Base-by-base conservation (phyloP, 2,888 invertebrate genomes). In the Mamestra brassicae region DNA sequence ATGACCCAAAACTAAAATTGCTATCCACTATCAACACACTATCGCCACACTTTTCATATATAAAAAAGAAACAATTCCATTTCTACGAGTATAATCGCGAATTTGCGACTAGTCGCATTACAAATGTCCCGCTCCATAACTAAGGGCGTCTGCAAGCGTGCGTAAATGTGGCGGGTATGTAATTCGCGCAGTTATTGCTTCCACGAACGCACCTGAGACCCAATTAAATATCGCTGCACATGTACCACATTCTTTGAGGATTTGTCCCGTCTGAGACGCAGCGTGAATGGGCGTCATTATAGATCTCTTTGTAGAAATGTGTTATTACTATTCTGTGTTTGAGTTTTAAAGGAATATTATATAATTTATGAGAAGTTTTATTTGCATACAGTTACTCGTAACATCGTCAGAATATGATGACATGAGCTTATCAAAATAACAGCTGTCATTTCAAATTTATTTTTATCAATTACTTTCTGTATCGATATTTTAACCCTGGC, bases 121-220 rank as follows among this genome's bases (percentile, higher is more conserved):
- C 73, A 73, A 84, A 85, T 76, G 77, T 38, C 58, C 57, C 68
- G 47, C 62, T 34, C 54, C 42, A 76, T 68, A 76, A 78, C 71
- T 79, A 82, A 84, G 76, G 79, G 80, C 63, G 80, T 55, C 60
- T 63, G 13, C 75, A 81, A 74, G 67, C 76, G 66, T 81, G 83
- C 80, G 82, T 71, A 71, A 68, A 83, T 73, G 73, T 87, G 90
- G 76, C 80, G 81, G 72, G 81, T 66, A 77, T 71, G 80, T 87
- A 91, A 92, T 92, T 91, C 81, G 87, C 81, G 88, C 82, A 85
- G 88, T 89, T 90, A 89, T 91, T 92, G 87, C 88, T 84, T 86
- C 80, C 84, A 81, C 85, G 78, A 86, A 85, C 89, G 88, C 95
- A 95, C 95, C 95, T 95, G 95, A 90, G 90, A 84, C 93, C 91